Evolutionary conservation across 2,113 vertebrate genomes (phyloP).

Genomic region (Empidonax traillii): DNA sequence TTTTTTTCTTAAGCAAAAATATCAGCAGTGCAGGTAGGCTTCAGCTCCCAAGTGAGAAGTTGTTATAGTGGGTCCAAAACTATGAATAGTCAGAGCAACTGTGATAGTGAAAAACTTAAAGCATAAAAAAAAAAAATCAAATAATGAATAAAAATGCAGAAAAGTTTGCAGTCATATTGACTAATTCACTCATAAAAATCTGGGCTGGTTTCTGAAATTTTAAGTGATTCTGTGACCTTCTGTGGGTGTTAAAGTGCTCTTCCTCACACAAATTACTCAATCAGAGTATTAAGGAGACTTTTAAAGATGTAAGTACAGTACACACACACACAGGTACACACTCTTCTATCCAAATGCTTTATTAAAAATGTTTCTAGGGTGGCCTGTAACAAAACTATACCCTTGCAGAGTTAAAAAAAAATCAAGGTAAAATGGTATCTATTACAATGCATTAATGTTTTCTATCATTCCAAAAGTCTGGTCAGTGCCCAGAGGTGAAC

Average conservation of each 20-base stretch:
- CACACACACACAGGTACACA: neutral
- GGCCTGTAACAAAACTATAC: neutral
- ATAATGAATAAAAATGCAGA: neutral
- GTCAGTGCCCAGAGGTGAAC: neutral
- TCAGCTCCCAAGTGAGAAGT: neutral
- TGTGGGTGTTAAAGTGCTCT: neutral
- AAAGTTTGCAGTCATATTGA: neutral
- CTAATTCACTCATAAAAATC: neutral
- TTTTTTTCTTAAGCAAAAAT: neutral
- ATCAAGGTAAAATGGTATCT: neutral
- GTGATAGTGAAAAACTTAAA: neutral
- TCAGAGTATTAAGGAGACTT: neutral
- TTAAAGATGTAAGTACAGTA: neutral
- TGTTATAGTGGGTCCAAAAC: neutral
- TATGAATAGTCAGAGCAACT: neutral
- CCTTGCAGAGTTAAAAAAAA: neutral
- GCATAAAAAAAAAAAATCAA: neutral
- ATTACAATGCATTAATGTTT: neutral
- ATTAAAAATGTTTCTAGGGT: constrained; percentile 63
- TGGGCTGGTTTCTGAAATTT: neutral
- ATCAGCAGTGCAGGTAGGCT: neutral
- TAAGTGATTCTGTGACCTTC: neutral
- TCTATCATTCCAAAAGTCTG: neutral
- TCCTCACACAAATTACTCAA: neutral
- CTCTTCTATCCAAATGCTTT: constrained; percentile 41